A percentile compares a stretch with the other conserved stretches of the same genome.
These are phyloP conservation scores for Mastomys coucha DNA, from an alignment of 2,113 vertebrate genomes.

Conservation along the genomic window DNA sequence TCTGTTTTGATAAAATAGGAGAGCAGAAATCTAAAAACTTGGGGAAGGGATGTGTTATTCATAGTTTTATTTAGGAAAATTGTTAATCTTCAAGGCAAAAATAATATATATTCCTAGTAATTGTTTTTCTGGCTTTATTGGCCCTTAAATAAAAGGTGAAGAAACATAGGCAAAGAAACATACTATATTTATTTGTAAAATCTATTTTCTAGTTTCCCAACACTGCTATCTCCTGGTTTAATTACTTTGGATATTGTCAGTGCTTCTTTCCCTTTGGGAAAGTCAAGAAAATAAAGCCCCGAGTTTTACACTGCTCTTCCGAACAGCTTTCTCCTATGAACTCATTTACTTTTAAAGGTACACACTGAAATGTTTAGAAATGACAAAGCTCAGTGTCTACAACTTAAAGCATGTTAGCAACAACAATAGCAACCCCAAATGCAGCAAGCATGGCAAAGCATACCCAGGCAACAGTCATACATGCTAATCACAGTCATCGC, in stretches of 20 bases:
- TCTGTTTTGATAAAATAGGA: background rate
- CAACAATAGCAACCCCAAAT: no score
- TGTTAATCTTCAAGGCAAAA: background rate
- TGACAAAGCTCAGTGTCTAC: background rate
- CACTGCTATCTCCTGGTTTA: background rate
- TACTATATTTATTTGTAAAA: background rate
- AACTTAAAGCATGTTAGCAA: background rate
- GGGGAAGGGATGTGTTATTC: background rate
- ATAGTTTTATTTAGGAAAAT: constrained; percentile 42
- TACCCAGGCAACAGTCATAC: background rate
- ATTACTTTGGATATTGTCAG: background rate
- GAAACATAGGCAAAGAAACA: background rate
- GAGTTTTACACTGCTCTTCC: background rate
- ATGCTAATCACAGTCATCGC: no score
- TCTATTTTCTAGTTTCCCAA: background rate
- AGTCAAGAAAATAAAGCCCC: background rate
- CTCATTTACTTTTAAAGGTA: background rate
- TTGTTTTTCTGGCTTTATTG: constrained; percentile 14
- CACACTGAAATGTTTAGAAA: background rate
- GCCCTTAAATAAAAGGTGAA: background rate
- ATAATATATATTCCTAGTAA: background rate
- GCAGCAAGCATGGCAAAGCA: background rate
- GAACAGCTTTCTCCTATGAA: background rate
- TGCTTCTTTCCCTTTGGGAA: background rate
- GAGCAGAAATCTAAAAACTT: background rate